phyloP scores from a whole-genome alignment of 2,113 vertebrate genomes.

The Ivindomyrus marchei region DNA sequence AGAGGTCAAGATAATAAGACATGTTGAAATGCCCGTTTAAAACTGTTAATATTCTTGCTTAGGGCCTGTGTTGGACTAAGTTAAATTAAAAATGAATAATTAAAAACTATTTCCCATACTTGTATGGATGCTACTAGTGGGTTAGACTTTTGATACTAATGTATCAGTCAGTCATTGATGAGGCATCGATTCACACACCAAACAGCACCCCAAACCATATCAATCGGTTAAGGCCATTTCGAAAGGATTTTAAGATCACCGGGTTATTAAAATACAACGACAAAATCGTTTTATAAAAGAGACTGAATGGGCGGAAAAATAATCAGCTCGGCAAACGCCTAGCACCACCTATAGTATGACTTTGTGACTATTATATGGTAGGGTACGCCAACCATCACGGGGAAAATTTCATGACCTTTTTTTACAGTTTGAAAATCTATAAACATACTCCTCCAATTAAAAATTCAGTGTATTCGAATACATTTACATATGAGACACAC shows the following conservation, averaged over 20 bases:
- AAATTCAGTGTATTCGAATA: background rate
- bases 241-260: background rate
- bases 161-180: background rate
- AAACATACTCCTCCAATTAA: background rate
- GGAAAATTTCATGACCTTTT: too few species aligned
- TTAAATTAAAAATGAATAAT: background rate
- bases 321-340: too few species aligned
- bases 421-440: background rate
- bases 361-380: too few species aligned
- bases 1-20: background rate
- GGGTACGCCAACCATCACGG: too few species aligned
- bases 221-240: too few species aligned
- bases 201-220: too few species aligned
- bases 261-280: too few species aligned
- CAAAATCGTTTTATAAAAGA: too few species aligned
- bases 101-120: background rate
- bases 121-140: background rate
- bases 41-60: background rate
- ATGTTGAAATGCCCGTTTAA: background rate
- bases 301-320: too few species aligned
- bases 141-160: background rate
- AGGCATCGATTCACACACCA: too few species aligned
- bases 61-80: background rate
- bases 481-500: background rate
- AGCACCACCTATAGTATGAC: too few species aligned